Evolutionary conservation across 2,888 invertebrate species (phyloP), one percentile per base, ranked within the genome.

Genomic region (Branchellion lobata): DNA sequence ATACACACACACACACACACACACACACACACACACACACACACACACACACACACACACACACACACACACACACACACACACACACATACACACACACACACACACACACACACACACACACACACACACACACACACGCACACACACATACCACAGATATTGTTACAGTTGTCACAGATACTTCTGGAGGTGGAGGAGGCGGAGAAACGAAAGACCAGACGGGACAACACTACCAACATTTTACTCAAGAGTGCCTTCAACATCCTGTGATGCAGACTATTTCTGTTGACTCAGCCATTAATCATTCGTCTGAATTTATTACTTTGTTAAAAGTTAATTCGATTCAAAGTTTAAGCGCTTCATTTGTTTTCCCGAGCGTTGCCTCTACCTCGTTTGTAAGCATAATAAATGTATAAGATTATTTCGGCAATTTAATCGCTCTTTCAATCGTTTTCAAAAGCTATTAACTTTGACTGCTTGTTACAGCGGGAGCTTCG

Each of bases 1-100:
- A 31, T 33, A 65, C 77, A 77, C 33, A 77, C 77, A 77, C 40
- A 74, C 40, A 1, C 47, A 61, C 77, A 61, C 57, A 57, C 77
- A 77, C 57, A 61, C 65, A 11, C 8, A 27, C 29, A 27, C 65
- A 65, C 65, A 65, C 65, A 27, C 65, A 65, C 65, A 27, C 24
- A 27, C 65, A 65, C 65, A 65, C 65, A 65, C 65, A 29, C 65
- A 65, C 65, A 29, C 29, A 65, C 65, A 65, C 65, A 65, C 65
- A 65, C 65, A 65, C 65, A 29, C 29, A 65, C 65, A 65, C 65
- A 65, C 65, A 29, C 65, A 65, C 65, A 29, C 65, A 29, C 65
- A 65, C 65, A 29, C 65, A 65, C 65, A 65, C 65, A 65, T 8
- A n/a, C 29, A 27, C 29, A 29, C 65, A 61, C 34, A 29, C 77